Evolutionary conservation across 2,888 invertebrate species (phyloP).

Genomic region (Rhingia campestris): DNA sequence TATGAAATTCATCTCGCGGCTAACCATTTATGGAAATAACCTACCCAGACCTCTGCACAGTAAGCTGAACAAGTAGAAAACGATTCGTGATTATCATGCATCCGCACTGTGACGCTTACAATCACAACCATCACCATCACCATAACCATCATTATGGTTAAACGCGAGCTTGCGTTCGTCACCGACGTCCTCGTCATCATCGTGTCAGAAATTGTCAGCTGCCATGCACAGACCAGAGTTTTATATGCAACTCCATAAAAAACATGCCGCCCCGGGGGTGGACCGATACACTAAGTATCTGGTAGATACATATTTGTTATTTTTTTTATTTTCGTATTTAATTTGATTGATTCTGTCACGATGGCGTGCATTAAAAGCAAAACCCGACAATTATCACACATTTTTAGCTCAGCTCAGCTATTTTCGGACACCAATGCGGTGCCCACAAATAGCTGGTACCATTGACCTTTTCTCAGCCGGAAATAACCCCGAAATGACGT

Average conservation of each 20-base stretch:
- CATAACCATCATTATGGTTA: conserved; percentile 25
- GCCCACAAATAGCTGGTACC: too few species aligned
- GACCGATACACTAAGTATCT: conserved; percentile 8
- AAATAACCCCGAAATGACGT: conserved; percentile 35
- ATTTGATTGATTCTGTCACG: conserved; percentile 47
- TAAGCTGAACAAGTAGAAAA: conserved; percentile 39
- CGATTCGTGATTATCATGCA: conserved; percentile 56
- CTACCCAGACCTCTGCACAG: conserved; percentile 7
- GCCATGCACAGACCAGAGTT: conserved; percentile 10
- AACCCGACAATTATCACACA: conserved; percentile 25
- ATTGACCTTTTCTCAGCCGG: background rate
- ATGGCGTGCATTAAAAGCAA: conserved; percentile 15
- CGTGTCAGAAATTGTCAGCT: conserved; percentile 19
- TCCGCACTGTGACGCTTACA: conserved; percentile 15
- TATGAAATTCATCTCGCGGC: conserved; percentile 39
- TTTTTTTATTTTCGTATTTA: conserved; percentile 6
- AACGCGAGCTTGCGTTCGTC: background rate
- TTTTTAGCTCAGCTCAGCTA: background rate
- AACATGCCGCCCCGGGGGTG: conserved; percentile 1
- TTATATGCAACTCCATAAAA: background rate
- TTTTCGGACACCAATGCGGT: conserved; percentile 15
- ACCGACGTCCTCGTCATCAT: conserved; percentile 10
- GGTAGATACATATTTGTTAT: conserved; percentile 5
- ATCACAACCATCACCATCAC: conserved; percentile 9
- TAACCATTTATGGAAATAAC: conserved; percentile 61